These are phyloP conservation scores for Heliconius himera DNA, from an alignment of 1,140 invertebrate genomes.

Conservation along the genomic window DNA sequence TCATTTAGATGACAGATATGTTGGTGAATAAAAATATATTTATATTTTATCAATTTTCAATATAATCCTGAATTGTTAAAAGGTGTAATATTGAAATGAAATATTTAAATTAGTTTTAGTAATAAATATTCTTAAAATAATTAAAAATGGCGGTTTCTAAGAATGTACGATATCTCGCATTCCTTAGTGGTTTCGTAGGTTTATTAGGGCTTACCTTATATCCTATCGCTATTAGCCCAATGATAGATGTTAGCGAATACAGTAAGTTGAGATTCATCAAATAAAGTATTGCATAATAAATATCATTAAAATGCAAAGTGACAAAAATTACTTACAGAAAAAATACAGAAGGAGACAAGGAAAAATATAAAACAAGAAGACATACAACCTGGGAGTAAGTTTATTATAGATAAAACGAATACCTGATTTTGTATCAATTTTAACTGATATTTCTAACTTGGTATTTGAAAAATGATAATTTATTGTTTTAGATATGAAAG, in stretches of 20 bases:
- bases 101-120: background rate
- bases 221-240: slow-evolving; percentile 84
- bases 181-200: slow-evolving; percentile 82
- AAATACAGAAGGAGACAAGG: slow-evolving; percentile 82
- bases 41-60: too few species aligned
- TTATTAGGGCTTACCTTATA: slow-evolving; percentile 82
- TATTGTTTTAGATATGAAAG: slow-evolving; percentile 86
- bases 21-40: too few species aligned
- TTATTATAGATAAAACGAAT: background rate
- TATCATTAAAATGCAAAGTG: background rate
- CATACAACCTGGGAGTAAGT: slow-evolving; percentile 87
- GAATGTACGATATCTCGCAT: slow-evolving; percentile 79
- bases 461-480: background rate
- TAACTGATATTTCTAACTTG: background rate
- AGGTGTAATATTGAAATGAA: too few species aligned
- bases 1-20: too few species aligned
- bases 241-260: slow-evolving; percentile 83
- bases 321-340: slow-evolving; percentile 76
- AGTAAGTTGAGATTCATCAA: slow-evolving; percentile 74
- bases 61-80: too few species aligned
- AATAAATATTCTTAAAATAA: slow-evolving; percentile 14
- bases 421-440: background rate
- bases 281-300: background rate
- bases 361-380: slow-evolving; percentile 84
- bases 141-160: slow-evolving; percentile 52